Evolutionary conservation across 1,140 invertebrate species (phyloP), one percentile per base, ranked within the genome.

Genomic region (Heterodera schachtii): DNA sequence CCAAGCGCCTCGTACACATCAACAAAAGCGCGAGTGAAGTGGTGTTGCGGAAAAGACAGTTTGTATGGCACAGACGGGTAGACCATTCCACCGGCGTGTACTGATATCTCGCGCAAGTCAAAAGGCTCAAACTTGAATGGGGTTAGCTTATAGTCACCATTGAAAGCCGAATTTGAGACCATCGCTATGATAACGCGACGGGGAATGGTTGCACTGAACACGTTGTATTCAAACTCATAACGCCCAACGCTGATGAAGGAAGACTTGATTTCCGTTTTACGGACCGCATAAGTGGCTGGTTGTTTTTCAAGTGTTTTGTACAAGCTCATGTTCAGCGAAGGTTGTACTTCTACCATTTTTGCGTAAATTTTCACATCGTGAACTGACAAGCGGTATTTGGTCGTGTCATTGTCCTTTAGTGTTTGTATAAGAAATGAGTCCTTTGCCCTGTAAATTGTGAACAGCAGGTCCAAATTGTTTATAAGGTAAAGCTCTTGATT

Each of bases 401-500:
- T 80, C 13, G 46, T 75, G n/a, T 60, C 52, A 9, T 21, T 52
- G 0, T 8, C 77, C 66, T 8, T 46, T 4, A 79, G 16, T 0
- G 46, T 79, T 64, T 60, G 73, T 19, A 84, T n/a, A 1, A 81
- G 6, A 64, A 82, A 82, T 16, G 43, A n/a, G 60, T 82, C 81
- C 8, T 67, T 47, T 11, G 31, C 41, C n/a, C 41, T 49, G 49
- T 84, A 84, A n/a, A 82, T 75, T 16, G 46, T 74, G 21, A 82
- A 80, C 49, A 64, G 13, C 11, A 82, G 7, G 9, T 79, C 75
- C 43, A 75, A 43, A 60, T 83, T 85, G 43, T 83, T 83, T 43
- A 85, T 21, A 19, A 83, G 57, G 21, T 52, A 80, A 16, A 81
- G 66, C 7, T 75, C 41, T 31, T 84, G 82, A 69, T 82, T 82